phyloP scores from a whole-genome alignment of 2,888 invertebrate species.

The Trichopoda pennipes region DNA sequence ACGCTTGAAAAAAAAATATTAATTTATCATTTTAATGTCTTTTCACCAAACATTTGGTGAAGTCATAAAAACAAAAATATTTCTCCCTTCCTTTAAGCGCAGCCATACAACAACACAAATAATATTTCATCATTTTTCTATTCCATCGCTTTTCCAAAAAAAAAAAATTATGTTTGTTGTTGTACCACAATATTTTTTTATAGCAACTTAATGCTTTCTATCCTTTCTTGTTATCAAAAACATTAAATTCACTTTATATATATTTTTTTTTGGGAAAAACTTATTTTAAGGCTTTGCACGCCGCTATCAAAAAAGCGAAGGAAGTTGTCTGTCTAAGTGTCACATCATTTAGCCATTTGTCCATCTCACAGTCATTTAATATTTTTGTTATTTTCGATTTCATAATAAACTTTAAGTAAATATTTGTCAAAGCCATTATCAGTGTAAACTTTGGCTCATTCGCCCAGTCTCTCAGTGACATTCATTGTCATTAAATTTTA shows the following conservation, averaged over 20 bases:
- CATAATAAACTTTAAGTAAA: not conserved
- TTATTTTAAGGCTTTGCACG: conserved; percentile 16
- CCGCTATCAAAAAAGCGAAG: too few species aligned
- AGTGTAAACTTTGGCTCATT: conserved; percentile 49
- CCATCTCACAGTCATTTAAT: not conserved
- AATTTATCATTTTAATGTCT: too few species aligned
- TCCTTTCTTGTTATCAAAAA: not conserved
- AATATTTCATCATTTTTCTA: too few species aligned
- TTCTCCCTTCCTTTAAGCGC: too few species aligned
- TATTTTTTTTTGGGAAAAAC: not conserved
- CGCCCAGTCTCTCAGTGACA: not conserved
- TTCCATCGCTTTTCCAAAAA: too few species aligned
- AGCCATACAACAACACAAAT: too few species aligned
- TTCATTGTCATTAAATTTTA: conserved; percentile 45
- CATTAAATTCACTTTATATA: conserved; percentile 47
- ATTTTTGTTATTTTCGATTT: not conserved
- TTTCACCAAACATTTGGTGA: too few species aligned
- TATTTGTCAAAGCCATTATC: conserved; percentile 45
- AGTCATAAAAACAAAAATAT: too few species aligned
- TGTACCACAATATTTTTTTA: conserved; percentile 7
- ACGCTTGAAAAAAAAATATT: too few species aligned
- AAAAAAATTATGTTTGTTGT: too few species aligned
- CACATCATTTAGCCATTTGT: conserved; percentile 1
- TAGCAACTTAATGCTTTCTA: not conserved
- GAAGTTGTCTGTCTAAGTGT: not conserved